Evolutionary conservation across 2,113 vertebrate species (phyloP).

Genomic region (Carassius carassius): DNA sequence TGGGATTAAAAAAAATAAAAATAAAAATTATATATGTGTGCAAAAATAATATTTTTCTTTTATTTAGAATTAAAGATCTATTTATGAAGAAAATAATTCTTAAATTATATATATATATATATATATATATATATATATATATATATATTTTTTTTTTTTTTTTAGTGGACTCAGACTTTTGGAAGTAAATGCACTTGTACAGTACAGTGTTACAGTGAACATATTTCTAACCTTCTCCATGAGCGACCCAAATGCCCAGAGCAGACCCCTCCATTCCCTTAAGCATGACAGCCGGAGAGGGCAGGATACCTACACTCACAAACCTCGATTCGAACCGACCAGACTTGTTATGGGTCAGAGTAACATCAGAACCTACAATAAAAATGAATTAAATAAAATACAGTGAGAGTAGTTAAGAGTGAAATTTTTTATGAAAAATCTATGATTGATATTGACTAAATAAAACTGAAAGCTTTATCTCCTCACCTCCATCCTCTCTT

Average conservation of each 20-base stretch:
- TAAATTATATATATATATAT: too few species aligned
- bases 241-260: constrained; percentile 89
- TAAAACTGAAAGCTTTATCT: background rate
- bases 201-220: background rate
- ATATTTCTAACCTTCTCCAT: constrained; percentile 82
- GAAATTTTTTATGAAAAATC: too few species aligned
- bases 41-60: too few species aligned
- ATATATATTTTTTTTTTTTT: too few species aligned
- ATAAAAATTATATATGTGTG: too few species aligned
- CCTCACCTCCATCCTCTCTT: constrained; percentile 58
- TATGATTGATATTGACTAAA: background rate
- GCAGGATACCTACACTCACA: constrained; percentile 78
- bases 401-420: too few species aligned
- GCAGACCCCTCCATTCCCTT: constrained; percentile 84
- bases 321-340: constrained; percentile 89
- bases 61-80: too few species aligned
- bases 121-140: too few species aligned
- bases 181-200: background rate
- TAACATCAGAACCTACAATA: constrained; percentile 67
- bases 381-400: background rate
- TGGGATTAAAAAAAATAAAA: too few species aligned
- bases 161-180: too few species aligned
- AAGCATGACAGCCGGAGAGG: constrained; percentile 84
- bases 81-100: too few species aligned
- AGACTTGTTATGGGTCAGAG: constrained; percentile 83